Percentiles rank a stretch among this genome's conserved stretches.
These are phyloP conservation scores for Dasyurus viverrinus DNA, from an alignment of 2,113 vertebrate species.

Conservation along the genomic window DNA sequence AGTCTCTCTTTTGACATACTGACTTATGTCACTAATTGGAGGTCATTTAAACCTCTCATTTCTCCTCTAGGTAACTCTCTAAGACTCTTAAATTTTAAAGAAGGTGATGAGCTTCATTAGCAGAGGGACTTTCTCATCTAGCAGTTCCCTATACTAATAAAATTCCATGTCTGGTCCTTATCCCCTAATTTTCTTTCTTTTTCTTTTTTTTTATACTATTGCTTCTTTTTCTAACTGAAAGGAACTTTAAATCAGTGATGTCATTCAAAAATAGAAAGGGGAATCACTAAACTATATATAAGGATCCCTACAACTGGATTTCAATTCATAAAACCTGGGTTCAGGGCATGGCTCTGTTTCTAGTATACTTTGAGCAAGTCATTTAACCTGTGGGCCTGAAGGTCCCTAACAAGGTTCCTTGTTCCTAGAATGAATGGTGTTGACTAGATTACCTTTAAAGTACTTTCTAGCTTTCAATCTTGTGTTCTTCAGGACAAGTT, in stretches of 20 bases:
- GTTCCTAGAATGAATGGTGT: background rate
- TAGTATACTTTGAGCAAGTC: background rate
- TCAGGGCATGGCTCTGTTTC: background rate
- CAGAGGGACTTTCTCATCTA: background rate
- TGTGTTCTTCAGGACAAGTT: background rate
- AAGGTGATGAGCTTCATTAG: background rate
- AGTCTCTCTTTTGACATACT: background rate
- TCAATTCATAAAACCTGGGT: background rate
- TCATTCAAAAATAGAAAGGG: background rate
- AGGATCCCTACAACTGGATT: background rate
- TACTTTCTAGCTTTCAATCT: background rate
- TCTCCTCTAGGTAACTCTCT: background rate
- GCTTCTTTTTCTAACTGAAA: background rate
- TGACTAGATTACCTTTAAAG: background rate
- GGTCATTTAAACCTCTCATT: background rate
- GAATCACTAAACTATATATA: too few species aligned
- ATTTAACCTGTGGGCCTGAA: background rate
- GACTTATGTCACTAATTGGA: background rate
- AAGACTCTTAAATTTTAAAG: background rate
- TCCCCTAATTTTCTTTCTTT: background rate
- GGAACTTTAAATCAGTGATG: background rate
- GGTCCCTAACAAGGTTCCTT: too few species aligned
- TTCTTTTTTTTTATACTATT: background rate
- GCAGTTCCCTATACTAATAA: background rate
- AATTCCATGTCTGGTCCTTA: background rate